Conservation (phyloP, 1,140 invertebrate genomes). For the Danaus plexippus region DNA sequence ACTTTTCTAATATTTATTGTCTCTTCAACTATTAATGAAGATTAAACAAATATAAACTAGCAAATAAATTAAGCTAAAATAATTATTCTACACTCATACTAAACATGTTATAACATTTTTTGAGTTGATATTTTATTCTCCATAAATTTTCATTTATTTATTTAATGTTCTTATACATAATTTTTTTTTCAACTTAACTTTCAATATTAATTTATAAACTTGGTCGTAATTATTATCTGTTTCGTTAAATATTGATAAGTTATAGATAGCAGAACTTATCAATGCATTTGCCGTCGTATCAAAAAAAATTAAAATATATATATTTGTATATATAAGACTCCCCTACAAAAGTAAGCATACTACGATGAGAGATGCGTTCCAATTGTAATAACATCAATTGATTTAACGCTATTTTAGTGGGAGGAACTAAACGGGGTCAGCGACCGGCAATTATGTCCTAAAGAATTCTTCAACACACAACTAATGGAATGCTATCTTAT, state of each 20-base stretch:
- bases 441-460: constrained; percentile 68
- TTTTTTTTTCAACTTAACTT: background rate
- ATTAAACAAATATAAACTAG: too few relatives aligned
- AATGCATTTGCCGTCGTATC: too few relatives aligned
- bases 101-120: too few relatives aligned
- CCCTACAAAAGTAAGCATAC: constrained; percentile 41
- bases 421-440: constrained; percentile 63
- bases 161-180: background rate
- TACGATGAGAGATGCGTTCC: constrained; percentile 57
- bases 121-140: background rate
- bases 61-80: too few relatives aligned
- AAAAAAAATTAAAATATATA: constrained; percentile 20
- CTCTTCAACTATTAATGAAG: too few relatives aligned
- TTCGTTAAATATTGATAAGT: too few relatives aligned
- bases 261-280: too few relatives aligned
- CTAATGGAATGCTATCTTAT: constrained; percentile 29
- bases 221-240: too few relatives aligned
- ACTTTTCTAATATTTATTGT: too few relatives aligned
- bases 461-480: constrained; percentile 45
- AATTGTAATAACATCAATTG: constrained; percentile 70
- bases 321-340: constrained; percentile 37
- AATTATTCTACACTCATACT: too few relatives aligned
- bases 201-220: too few relatives aligned
- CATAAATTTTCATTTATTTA: constrained; percentile 1
- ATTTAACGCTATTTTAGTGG: constrained; percentile 68